A percentile compares a stretch with the other conserved stretches of the same genome.
Evolutionary conservation across 2,797 vertebrate species (phyloP).

Genomic region (Acanthornis magna): DNA sequence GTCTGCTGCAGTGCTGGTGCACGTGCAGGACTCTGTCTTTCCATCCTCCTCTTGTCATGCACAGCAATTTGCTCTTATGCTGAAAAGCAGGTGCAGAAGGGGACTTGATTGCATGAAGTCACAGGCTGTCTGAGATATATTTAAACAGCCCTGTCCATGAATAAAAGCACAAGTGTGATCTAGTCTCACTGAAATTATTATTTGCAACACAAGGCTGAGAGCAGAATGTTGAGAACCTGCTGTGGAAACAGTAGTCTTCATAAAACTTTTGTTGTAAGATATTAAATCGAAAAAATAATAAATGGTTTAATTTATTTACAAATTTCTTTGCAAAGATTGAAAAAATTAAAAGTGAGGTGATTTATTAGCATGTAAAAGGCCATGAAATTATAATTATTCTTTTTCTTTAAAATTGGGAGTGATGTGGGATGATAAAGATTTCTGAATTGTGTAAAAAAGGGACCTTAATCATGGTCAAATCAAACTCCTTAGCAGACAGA

Average conservation of each 20-base stretch:
- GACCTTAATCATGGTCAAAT: background rate
- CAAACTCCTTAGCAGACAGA: background rate
- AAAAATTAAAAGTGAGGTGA: background rate
- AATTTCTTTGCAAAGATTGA: background rate
- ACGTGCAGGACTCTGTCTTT: background rate
- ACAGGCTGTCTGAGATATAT: background rate
- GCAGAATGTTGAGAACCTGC: background rate
- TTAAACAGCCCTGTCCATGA: background rate
- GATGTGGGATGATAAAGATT: background rate
- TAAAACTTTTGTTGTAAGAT: background rate
- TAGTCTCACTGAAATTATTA: background rate
- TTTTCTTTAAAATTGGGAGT: background rate
- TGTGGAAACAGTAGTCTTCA: background rate
- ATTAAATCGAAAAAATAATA: background rate
- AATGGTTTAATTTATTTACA: background rate
- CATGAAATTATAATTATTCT: background rate
- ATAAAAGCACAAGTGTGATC: background rate
- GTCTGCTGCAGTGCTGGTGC: background rate
- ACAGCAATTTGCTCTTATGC: background rate
- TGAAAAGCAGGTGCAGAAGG: background rate
- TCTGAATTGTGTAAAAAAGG: background rate
- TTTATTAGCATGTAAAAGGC: background rate
- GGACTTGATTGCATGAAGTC: background rate
- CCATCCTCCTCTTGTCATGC: background rate
- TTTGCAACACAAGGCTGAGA: background rate